These are phyloP conservation scores for Hipposideros armiger DNA, from an alignment of 2,113 vertebrate species.

Conservation along the genomic window DNA sequence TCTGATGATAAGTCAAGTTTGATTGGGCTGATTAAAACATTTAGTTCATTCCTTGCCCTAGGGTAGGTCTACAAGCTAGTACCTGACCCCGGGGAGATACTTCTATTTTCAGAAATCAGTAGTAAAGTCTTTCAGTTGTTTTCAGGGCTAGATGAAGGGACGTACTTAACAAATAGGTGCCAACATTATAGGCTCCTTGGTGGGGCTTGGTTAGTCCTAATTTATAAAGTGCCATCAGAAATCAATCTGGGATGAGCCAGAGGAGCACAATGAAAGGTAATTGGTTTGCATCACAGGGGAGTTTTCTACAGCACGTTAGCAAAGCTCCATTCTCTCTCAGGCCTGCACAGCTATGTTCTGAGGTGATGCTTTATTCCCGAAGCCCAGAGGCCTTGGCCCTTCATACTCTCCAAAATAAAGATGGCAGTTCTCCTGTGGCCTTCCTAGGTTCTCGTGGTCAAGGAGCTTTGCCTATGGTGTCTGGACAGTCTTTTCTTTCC, in stretches of 20 bases:
- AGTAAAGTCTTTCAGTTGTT: neutral
- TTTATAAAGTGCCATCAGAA: neutral
- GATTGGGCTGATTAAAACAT: neutral
- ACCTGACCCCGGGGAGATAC: neutral
- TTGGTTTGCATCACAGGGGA: conserved; percentile 79
- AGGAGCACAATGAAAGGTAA: neutral
- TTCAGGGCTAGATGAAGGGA: neutral
- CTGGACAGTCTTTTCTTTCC: neutral
- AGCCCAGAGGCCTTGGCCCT: conserved; percentile 77
- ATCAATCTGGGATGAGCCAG: neutral
- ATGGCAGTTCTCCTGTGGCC: neutral
- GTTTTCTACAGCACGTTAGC: conserved; percentile 65
- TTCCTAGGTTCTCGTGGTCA: neutral
- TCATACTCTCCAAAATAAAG: conserved; percentile 86
- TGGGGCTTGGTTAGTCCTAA: neutral
- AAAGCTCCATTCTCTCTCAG: conserved; percentile 83
- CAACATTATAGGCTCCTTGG: neutral
- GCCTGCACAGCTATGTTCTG: conserved; percentile 67
- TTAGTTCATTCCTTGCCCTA: neutral
- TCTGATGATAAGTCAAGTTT: neutral
- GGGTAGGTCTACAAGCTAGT: neutral
- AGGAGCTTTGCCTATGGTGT: neutral
- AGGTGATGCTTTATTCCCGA: conserved; percentile 85
- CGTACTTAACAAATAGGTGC: neutral
- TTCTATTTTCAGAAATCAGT: neutral